Base-by-base conservation (phyloP, 2,888 invertebrate genomes). In the Chaetogeoica ovagalla region DNA sequence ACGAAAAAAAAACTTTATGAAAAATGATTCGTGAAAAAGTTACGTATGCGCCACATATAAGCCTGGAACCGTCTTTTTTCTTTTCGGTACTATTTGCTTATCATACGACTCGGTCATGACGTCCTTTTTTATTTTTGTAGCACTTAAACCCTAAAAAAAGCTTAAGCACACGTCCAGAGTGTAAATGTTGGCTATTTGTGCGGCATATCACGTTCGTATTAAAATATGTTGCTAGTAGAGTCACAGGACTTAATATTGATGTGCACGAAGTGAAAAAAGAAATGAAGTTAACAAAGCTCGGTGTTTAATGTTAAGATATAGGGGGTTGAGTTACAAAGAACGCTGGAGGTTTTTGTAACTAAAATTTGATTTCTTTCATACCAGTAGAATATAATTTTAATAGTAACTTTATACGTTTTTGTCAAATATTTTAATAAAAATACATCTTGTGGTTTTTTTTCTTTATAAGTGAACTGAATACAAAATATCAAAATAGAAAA, bases 131-230 rank as follows among this genome's bases (percentile, higher is more conserved):
- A 55, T 79, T 48, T 75, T 74, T 65, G 71, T 71, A 69, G 77
- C 69, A 63, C 70, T 70, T 71, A 79, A 79, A 79, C 70, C 79
- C 55, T 71, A 63, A 77, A 77, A 77, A 63, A 63, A 63, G 65
- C 57, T 70, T 71, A 65, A 79, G 71, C 43, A 79, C 79, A 70
- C 70, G 79, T 71, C n/a, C 79, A 6, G 57, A 65, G 79, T 79
- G 79, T 79, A 79, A 79, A 79, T 79, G 79, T 79, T 65, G 79
- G 79, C 70, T 70, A 79, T 79, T 79, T 79, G 79, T 79, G 79
- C 62, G 79, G 71, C 79, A 71, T 57, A 79, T 79, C 79, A 79
- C 79, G 79, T 79, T 9, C 71, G 79, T 79, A 79, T 79, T 79
- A 79, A 79, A 79, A 79, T 79, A 79, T 79, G 79, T 79, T 79